A percentile compares a stretch with the other conserved stretches of the same genome.
These are phyloP conservation scores for Ctenodactylus gundi DNA, from an alignment of 2,113 vertebrate species.

Conservation along the genomic window DNA sequence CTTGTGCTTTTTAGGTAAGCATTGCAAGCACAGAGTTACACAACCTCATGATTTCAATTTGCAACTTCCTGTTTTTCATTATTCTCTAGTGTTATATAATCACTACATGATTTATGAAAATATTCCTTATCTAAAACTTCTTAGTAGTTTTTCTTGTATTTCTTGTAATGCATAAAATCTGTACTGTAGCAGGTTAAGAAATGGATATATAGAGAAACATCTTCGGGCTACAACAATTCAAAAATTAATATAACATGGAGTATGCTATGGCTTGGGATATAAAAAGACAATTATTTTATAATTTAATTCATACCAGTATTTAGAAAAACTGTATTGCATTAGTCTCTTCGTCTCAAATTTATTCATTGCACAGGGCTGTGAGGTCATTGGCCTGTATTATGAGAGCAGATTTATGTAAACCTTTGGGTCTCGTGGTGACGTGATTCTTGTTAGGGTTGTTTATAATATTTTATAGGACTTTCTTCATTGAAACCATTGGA, in stretches of 20 bases:
- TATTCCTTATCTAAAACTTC: neutral
- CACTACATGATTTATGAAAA: neutral
- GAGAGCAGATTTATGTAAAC: neutral
- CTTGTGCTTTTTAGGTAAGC: too few relatives aligned
- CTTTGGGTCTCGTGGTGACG: neutral
- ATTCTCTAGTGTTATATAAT: neutral
- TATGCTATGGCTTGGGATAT: conserved; percentile 7
- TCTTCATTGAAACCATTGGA: conserved; percentile 17
- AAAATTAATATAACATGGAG: neutral
- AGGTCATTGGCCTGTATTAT: neutral
- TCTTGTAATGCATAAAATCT: neutral
- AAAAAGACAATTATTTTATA: too few relatives aligned
- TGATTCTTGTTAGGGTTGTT: neutral
- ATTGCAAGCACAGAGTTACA: too few relatives aligned
- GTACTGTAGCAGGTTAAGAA: neutral
- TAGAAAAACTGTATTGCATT: neutral
- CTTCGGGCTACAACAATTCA: neutral
- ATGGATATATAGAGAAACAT: neutral
- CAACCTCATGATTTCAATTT: neutral
- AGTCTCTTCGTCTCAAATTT: too few relatives aligned
- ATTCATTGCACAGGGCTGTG: neutral
- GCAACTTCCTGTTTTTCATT: neutral
- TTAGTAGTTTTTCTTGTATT: neutral
- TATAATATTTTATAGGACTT: neutral
- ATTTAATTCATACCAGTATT: neutral